A percentile compares a stretch with the other conserved stretches of the same genome.
Conservation (phyloP, 2,888 invertebrate genomes). For the Sminthurides aquaticus region DNA sequence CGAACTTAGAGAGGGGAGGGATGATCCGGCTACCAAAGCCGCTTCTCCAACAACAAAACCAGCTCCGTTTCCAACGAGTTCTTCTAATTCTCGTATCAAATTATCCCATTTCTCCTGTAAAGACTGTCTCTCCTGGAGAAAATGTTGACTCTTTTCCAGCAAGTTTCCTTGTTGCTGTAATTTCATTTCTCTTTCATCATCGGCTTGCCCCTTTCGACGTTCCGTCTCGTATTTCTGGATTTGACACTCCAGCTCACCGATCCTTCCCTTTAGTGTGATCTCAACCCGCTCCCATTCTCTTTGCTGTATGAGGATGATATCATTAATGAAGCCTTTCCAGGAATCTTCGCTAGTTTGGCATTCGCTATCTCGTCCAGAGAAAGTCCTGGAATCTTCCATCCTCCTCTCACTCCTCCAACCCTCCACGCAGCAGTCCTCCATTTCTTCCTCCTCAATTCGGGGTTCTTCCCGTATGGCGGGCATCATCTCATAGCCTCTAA, state of each 20-base stretch:
- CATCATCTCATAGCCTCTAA: not conserved
- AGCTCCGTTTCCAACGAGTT: slow-evolving; percentile 30
- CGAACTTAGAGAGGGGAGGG: not conserved
- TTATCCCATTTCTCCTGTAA: slow-evolving; percentile 41
- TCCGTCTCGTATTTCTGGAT: slow-evolving; percentile 36
- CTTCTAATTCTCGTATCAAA: slow-evolving; percentile 37
- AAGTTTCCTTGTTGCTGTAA: slow-evolving; percentile 54
- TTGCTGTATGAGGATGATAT: slow-evolving; percentile 28
- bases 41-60: slow-evolving; percentile 8
- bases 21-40: not conserved
- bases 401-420: not conserved
- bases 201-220: slow-evolving; percentile 31
- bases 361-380: slow-evolving; percentile 3
- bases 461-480: not conserved
- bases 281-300: slow-evolving; percentile 36
- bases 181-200: slow-evolving; percentile 48
- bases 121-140: slow-evolving; percentile 32
- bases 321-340: slow-evolving; percentile 30
- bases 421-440: not conserved
- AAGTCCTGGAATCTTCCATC: not conserved
- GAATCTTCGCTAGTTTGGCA: slow-evolving; percentile 32
- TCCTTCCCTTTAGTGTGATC: slow-evolving; percentile 33
- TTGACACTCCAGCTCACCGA: slow-evolving; percentile 40
- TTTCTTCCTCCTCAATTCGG: not conserved
- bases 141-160: slow-evolving; percentile 46